These are phyloP conservation scores for Lacanobia wlatinum DNA, from an alignment of 2,888 invertebrate genomes.

Conservation along the genomic window DNA sequence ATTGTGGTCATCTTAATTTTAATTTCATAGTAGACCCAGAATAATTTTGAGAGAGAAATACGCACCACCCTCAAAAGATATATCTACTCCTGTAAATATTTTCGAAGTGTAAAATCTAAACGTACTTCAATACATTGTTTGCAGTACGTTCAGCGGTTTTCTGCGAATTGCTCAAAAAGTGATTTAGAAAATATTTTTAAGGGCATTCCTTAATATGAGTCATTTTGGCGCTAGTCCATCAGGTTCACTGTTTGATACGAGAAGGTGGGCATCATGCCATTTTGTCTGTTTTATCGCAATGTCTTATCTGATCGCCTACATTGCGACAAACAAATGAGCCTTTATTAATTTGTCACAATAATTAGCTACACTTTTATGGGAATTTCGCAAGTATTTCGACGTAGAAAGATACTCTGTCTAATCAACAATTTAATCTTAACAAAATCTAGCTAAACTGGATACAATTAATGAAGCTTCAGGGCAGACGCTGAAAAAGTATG, in stretches of 20 bases:
- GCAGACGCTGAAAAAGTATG: background rate
- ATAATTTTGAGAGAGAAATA: background rate
- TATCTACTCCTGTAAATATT: constrained; percentile 17
- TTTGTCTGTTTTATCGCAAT: constrained; percentile 37
- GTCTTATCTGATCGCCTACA: constrained; percentile 43
- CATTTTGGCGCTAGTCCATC: constrained; percentile 78
- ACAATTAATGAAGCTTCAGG: background rate
- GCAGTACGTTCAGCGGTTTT: constrained; percentile 47
- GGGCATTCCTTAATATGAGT: constrained; percentile 77
- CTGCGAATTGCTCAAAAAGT: constrained; percentile 60
- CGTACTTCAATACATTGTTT: constrained; percentile 29
- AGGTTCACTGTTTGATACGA: constrained; percentile 62
- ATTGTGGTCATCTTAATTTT: constrained; percentile 1
- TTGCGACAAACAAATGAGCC: constrained; percentile 22
- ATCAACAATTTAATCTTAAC: constrained; percentile 2
- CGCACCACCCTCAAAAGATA: background rate
- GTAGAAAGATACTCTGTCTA: constrained; percentile 5
- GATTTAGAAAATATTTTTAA: constrained; percentile 71
- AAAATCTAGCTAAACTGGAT: background rate
- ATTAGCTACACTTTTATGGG: background rate
- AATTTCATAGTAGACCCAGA: background rate
- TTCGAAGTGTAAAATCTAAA: constrained; percentile 14
- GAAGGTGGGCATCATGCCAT: constrained; percentile 71
- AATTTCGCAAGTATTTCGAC: constrained; percentile 7
- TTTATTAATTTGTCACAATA: constrained; percentile 34